These are phyloP conservation scores for Spinibarbus caldwelli DNA, from an alignment of 2,797 vertebrate species.

Conservation along the genomic window DNA sequence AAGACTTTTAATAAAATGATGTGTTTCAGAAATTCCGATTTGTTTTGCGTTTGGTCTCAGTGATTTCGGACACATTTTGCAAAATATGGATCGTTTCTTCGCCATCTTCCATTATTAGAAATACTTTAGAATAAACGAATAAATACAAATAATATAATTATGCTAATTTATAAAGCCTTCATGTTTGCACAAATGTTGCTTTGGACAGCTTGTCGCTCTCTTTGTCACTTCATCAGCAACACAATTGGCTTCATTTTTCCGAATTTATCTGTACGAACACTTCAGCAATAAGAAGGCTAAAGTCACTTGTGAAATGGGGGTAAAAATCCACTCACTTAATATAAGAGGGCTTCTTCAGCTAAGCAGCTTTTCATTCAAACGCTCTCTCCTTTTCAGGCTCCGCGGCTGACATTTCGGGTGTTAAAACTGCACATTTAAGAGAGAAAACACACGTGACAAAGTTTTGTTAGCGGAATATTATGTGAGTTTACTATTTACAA, in stretches of 20 bases:
- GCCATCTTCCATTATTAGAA: neutral
- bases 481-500: neutral
- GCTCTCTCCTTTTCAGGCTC: slow-evolving; percentile 74
- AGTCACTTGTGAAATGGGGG: slow-evolving; percentile 81
- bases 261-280: slow-evolving; percentile 66
- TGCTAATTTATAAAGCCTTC: neutral
- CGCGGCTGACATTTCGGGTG: slow-evolving; percentile 63
- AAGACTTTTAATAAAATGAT: slow-evolving; percentile 82
- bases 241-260: slow-evolving; percentile 70
- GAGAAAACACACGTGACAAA: slow-evolving; percentile 33
- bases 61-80: slow-evolving; percentile 24
- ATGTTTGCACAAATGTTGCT: neutral
- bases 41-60: slow-evolving; percentile 70
- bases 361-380: slow-evolving; percentile 79
- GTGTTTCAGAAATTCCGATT: slow-evolving; percentile 77
- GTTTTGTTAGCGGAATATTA: neutral
- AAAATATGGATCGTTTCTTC: slow-evolving; percentile 10
- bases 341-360: slow-evolving; percentile 82
- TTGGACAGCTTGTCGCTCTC: slow-evolving; percentile 29
- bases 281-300: slow-evolving; percentile 77
- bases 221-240: slow-evolving; percentile 26
- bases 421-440: slow-evolving; percentile 64
- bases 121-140: neutral
- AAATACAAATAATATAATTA: neutral
- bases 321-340: slow-evolving; percentile 81